Conservation (phyloP, 2,888 invertebrate species). For the Agrochola circellaris region DNA sequence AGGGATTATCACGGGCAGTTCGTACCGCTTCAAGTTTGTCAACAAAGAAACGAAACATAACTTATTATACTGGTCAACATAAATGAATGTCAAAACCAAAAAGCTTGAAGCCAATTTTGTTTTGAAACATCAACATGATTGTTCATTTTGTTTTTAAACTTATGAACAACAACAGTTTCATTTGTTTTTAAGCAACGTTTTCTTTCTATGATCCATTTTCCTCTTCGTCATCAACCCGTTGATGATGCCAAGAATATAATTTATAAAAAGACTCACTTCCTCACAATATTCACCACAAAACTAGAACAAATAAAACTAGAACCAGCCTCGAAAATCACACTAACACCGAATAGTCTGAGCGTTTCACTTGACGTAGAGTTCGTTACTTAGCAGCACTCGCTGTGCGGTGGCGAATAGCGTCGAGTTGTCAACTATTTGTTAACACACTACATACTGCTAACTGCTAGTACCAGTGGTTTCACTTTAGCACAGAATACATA, state of each 20-base stretch:
- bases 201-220: not conserved
- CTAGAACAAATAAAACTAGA: constrained; percentile 22
- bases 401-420: constrained; percentile 31
- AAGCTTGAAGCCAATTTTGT: not conserved
- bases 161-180: not conserved
- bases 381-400: constrained; percentile 60
- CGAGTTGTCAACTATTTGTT: constrained; percentile 65
- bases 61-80: not conserved
- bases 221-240: not conserved
- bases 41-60: not conserved
- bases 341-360: constrained; percentile 33
- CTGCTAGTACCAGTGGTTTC: constrained; percentile 22
- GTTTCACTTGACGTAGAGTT: constrained; percentile 58
- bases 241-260: not conserved
- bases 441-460: constrained; percentile 31
- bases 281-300: constrained; percentile 4
- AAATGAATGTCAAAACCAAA: not conserved
- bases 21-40: not conserved
- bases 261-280: not conserved
- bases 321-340: constrained; percentile 20
- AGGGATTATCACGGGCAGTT: too few species aligned
- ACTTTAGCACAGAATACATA: not conserved
- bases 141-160: not conserved
- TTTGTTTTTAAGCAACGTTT: not conserved
- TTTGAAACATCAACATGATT: not conserved